phyloP scores from a whole-genome alignment of 2,888 invertebrate species.

The Harmothoe impar region DNA sequence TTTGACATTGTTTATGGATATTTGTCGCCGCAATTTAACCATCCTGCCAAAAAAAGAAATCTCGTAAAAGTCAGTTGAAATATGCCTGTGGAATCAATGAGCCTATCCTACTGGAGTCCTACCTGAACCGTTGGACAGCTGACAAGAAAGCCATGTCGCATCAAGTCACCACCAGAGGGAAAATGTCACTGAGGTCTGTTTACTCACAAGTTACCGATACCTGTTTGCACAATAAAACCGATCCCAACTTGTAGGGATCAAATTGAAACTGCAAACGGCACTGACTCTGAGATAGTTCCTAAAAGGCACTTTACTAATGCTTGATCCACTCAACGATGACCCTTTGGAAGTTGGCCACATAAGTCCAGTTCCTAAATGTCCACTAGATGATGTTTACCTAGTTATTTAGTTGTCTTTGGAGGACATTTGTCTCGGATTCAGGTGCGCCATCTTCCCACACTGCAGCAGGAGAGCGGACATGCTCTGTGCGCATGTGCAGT shows the following conservation, averaged over 20 bases:
- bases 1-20: too few species aligned
- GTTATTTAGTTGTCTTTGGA: too few species aligned
- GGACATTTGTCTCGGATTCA: background rate
- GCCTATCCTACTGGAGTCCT: too few species aligned
- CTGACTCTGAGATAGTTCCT: background rate
- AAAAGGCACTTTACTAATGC: background rate
- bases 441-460: background rate
- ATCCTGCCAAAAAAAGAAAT: too few species aligned
- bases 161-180: background rate
- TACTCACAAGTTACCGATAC: background rate
- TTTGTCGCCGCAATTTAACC: too few species aligned
- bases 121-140: too few species aligned
- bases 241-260: background rate
- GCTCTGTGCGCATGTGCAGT: background rate
- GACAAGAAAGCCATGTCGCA: background rate
- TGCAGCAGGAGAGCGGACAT: background rate
- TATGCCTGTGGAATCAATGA: too few species aligned
- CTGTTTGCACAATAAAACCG: conserved; percentile 8
- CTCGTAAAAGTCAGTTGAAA: too few species aligned
- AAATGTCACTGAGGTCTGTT: background rate
- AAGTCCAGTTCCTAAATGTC: background rate
- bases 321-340: background rate
- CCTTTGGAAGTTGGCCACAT: background rate
- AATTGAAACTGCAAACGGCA: background rate
- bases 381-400: background rate